Evolutionary conservation across 1,140 invertebrate genomes (phyloP).

Genomic region (Trichonephila clavata): DNA sequence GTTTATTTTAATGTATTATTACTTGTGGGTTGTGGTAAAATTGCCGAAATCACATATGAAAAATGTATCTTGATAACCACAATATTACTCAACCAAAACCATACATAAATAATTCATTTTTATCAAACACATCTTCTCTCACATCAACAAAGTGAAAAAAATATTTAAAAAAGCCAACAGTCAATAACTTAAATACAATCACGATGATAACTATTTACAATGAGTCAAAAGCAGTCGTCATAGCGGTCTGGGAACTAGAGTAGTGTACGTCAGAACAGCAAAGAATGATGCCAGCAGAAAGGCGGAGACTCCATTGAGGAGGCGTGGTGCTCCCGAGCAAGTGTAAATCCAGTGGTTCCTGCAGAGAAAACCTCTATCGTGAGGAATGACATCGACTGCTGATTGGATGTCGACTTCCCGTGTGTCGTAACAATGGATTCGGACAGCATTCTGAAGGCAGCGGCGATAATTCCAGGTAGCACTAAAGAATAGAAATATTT

Average conservation of each 20-base stretch:
- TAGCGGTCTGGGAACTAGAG: neutral
- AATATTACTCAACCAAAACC: no score
- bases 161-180: no score
- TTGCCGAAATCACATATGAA: no score
- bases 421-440: slow-evolving; percentile 71
- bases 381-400: slow-evolving; percentile 50
- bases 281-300: neutral
- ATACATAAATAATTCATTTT: no score
- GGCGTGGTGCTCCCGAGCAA: slow-evolving; percentile 2
- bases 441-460: slow-evolving; percentile 64
- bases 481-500: slow-evolving; percentile 2
- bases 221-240: neutral
- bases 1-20: no score
- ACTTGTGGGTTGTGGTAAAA: no score
- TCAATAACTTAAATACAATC: neutral
- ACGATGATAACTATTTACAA: slow-evolving; percentile 1
- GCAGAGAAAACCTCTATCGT: slow-evolving; percentile 69
- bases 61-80: no score
- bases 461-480: slow-evolving; percentile 73
- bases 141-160: no score
- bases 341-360: slow-evolving; percentile 75
- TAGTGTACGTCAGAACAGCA: neutral
- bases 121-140: no score
- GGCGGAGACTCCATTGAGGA: neutral
- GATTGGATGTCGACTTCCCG: slow-evolving; percentile 66